phyloP scores from a whole-genome alignment of 2,888 invertebrate species.

The Pantelozetes paolii region DNA sequence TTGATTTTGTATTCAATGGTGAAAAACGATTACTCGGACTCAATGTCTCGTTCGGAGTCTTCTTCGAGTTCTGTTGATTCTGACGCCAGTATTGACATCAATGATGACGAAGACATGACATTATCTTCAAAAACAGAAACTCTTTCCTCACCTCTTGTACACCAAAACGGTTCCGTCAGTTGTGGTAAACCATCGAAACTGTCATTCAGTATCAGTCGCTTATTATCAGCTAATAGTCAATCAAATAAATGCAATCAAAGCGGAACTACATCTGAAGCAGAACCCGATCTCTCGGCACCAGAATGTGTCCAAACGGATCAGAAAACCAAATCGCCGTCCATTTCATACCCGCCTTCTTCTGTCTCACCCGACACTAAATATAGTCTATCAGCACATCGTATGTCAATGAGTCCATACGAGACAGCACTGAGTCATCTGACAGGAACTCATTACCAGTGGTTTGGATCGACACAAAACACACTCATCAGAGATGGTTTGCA shows the following conservation, averaged over 20 bases:
- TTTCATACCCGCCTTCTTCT: slow-evolving; percentile 39
- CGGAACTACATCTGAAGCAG: not conserved
- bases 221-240: slow-evolving; percentile 38
- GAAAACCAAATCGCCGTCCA: not conserved
- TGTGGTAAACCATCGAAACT: slow-evolving; percentile 39
- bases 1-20: not conserved
- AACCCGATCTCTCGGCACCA: not conserved
- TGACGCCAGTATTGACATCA: slow-evolving; percentile 38
- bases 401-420: slow-evolving; percentile 42
- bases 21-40: not conserved
- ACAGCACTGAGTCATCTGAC: slow-evolving; percentile 34
- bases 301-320: slow-evolving; percentile 36
- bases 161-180: slow-evolving; percentile 29
- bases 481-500: slow-evolving; percentile 76
- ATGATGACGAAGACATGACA: slow-evolving; percentile 30
- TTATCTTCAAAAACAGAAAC: not conserved
- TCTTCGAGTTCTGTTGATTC: slow-evolving; percentile 37
- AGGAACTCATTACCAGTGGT: slow-evolving; percentile 46
- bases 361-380: slow-evolving; percentile 43
- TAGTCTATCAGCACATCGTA: not conserved
- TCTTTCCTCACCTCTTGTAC: not conserved
- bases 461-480: slow-evolving; percentile 44
- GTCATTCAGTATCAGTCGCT: slow-evolving; percentile 39
- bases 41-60: slow-evolving; percentile 38
- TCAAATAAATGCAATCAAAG: slow-evolving; percentile 39